Evolutionary conservation across 2,797 vertebrate genomes (phyloP).

Genomic region (Liparis tanakae): DNA sequence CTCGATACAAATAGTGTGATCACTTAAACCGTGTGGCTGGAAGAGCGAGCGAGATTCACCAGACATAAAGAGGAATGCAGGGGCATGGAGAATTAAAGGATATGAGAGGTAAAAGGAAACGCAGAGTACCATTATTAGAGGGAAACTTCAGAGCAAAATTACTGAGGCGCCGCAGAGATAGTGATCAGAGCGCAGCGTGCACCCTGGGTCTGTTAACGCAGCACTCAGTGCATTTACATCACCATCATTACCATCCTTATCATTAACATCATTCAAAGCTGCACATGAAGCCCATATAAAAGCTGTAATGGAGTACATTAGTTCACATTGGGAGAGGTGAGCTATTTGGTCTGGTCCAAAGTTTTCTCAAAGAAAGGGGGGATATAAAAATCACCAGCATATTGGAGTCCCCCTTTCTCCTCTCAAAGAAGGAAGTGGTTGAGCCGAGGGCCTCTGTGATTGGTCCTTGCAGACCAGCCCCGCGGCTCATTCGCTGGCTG

Average conservation of each 20-base stretch:
- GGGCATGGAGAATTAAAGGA: slow-evolving; percentile 64
- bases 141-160: slow-evolving; percentile 80
- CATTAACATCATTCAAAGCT: slow-evolving; percentile 70
- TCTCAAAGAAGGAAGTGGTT: slow-evolving; percentile 70
- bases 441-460: slow-evolving; percentile 64
- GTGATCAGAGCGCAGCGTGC: slow-evolving; percentile 73
- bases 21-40: slow-evolving; percentile 12
- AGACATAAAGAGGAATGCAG: slow-evolving; percentile 60
- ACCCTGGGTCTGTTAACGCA: slow-evolving; percentile 75
- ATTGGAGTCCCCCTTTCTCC: slow-evolving; percentile 35
- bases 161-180: slow-evolving; percentile 81
- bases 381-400: slow-evolving; percentile 26
- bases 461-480: slow-evolving; percentile 81
- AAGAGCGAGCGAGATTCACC: slow-evolving; percentile 43
- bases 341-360: slow-evolving; percentile 54
- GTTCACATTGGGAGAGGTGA: slow-evolving; percentile 64
- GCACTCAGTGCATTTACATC: slow-evolving; percentile 81
- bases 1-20: slow-evolving; percentile 39
- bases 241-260: slow-evolving; percentile 77
- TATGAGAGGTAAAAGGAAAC: slow-evolving; percentile 67
- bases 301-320: slow-evolving; percentile 72
- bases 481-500: slow-evolving; percentile 79
- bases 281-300: slow-evolving; percentile 66
- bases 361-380: slow-evolving; percentile 22
- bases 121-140: slow-evolving; percentile 75